A percentile compares a stretch with the other conserved stretches of the same genome.
Conservation (phyloP, 92 coral and sea anemone species). For the Pocillopora grandis region DNA sequence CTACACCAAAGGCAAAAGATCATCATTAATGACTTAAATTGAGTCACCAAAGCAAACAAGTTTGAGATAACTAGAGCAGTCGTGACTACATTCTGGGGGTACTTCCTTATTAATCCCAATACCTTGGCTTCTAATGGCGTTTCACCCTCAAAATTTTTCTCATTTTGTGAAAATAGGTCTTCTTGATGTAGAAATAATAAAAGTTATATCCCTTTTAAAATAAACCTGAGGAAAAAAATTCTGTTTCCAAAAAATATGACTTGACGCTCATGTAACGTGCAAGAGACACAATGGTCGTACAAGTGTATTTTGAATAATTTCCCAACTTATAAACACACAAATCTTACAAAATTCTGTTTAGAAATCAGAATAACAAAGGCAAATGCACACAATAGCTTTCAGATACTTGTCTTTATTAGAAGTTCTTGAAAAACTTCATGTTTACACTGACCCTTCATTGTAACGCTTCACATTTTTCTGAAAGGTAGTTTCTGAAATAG, state of each 20-base stretch:
- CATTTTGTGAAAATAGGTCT: neutral
- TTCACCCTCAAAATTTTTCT: slow-evolving; percentile 17
- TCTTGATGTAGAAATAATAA: slow-evolving; percentile 10
- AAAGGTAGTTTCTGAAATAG: slow-evolving; percentile 9
- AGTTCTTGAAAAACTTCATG: neutral
- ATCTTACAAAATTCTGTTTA: too few species aligned
- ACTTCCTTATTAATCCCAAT: slow-evolving; percentile 5
- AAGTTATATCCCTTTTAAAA: slow-evolving; percentile 3
- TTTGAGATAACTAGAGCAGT: too few species aligned
- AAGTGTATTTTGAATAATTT: neutral
- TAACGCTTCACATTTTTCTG: neutral
- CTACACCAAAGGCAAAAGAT: too few species aligned
- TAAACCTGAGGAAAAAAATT: slow-evolving; percentile 1
- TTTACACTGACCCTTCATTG: slow-evolving; percentile 1
- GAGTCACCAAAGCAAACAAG: too few species aligned
- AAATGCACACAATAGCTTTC: too few species aligned
- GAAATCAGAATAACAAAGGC: too few species aligned
- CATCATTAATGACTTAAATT: too few species aligned
- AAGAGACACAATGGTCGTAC: slow-evolving; percentile 3
- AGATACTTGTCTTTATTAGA: too few species aligned
- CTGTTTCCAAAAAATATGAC: slow-evolving; percentile 10
- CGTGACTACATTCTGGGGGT: slow-evolving; percentile 10
- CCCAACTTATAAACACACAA: too few species aligned
- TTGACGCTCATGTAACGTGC: neutral
- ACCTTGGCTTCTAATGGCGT: neutral